Percentiles rank a stretch among this genome's conserved stretches.
These are phyloP conservation scores for Pseudochirops corinnae DNA, from an alignment of 2,797 vertebrate species.

Conservation along the genomic window DNA sequence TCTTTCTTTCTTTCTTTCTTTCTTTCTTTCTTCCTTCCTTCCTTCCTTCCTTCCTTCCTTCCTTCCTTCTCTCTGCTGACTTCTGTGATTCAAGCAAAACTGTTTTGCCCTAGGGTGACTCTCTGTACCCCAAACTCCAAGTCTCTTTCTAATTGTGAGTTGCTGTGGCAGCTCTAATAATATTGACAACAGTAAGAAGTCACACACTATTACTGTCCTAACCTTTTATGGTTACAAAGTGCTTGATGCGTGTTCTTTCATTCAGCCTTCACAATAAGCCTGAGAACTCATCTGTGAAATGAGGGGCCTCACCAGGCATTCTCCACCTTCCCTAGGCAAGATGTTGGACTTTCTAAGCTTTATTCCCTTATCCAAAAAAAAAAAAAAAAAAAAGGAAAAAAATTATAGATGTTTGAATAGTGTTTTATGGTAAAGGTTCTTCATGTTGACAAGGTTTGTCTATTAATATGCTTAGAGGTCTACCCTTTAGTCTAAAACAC, in stretches of 20 bases:
- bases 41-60: too few relatives aligned
- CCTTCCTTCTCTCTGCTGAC: neutral
- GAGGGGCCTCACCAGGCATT: neutral
- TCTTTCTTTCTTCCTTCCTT: too few relatives aligned
- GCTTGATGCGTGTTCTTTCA: neutral
- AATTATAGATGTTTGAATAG: neutral
- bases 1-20: too few relatives aligned
- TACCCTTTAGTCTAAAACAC: neutral
- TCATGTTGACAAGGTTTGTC: neutral
- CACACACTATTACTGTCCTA: neutral
- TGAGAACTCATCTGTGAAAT: neutral
- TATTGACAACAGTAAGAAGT: neutral
- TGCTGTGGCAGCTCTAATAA: neutral
- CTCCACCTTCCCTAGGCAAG: neutral
- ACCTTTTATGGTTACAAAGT: neutral
- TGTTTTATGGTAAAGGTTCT: neutral
- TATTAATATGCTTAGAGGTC: neutral
- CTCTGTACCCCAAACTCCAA: neutral
- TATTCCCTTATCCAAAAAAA: neutral
- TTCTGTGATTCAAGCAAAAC: neutral
- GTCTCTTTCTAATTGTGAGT: neutral
- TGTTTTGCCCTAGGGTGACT: neutral
- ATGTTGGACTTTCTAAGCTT: neutral
- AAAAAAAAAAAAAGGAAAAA: neutral
- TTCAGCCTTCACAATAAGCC: neutral